Percentiles rank a stretch among this genome's conserved stretches.
Conservation (phyloP, 2,888 invertebrate species). For the Drosophila austrosaltans region DNA sequence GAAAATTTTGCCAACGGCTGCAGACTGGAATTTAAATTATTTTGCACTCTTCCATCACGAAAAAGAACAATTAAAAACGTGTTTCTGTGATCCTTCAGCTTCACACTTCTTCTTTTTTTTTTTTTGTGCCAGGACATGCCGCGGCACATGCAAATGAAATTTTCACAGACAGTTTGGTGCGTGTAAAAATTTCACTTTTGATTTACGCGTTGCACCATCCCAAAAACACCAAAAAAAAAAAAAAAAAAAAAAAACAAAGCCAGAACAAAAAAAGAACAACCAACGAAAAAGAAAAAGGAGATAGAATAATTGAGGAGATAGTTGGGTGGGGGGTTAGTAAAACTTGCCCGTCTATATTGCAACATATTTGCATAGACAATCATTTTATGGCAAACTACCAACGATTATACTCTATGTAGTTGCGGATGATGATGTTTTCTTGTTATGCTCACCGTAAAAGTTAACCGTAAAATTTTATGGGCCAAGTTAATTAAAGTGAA, state of each 20-base stretch:
- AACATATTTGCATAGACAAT: slow-evolving; percentile 74
- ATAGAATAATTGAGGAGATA: slow-evolving; percentile 7
- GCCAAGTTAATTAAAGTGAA: slow-evolving; percentile 72
- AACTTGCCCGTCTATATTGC: slow-evolving; percentile 47
- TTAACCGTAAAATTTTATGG: slow-evolving; percentile 70
- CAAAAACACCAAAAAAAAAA: slow-evolving; percentile 12
- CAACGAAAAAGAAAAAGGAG: slow-evolving; percentile 3
- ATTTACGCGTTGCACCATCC: slow-evolving; percentile 53
- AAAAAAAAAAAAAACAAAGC: neutral
- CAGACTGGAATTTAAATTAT: slow-evolving; percentile 59
- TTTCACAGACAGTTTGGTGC: slow-evolving; percentile 72
- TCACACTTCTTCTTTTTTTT: slow-evolving; percentile 12
- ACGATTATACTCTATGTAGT: slow-evolving; percentile 60
- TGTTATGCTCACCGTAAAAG: slow-evolving; percentile 49
- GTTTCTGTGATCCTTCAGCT: slow-evolving; percentile 34
- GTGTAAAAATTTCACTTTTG: slow-evolving; percentile 75
- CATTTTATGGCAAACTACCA: slow-evolving; percentile 52
- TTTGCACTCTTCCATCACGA: slow-evolving; percentile 27
- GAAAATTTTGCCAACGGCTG: slow-evolving; percentile 6
- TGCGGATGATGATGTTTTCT: slow-evolving; percentile 47
- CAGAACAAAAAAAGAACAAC: neutral
- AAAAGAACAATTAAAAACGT: slow-evolving; percentile 70
- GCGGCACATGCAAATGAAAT: slow-evolving; percentile 66
- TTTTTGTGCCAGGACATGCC: slow-evolving; percentile 36
- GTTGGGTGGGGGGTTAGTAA: neutral